Percentiles rank a stretch among this genome's conserved stretches.
These are phyloP conservation scores for Misgurnus mizolepis DNA, from an alignment of 2,113 vertebrate species.

Conservation along the genomic window DNA sequence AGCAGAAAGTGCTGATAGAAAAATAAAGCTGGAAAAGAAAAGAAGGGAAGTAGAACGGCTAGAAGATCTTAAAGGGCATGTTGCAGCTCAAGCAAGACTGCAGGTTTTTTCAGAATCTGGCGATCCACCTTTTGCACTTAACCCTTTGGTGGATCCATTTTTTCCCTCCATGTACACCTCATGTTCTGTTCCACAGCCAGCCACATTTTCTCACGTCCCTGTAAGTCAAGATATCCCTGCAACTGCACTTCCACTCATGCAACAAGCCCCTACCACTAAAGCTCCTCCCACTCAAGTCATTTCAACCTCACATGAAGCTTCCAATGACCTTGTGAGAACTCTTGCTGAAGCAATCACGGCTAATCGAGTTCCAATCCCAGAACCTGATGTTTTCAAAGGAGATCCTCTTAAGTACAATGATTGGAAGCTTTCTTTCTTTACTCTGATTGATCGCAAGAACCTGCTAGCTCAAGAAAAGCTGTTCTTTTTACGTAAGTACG, in stretches of 20 bases:
- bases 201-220: conserved; percentile 7
- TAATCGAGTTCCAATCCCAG: conserved; percentile 32
- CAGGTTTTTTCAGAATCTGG: too few species aligned
- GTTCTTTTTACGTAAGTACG: conserved; percentile 41
- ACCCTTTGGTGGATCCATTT: too few species aligned
- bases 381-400: conserved; percentile 19
- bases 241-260: not conserved
- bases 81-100: too few species aligned
- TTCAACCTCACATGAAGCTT: not conserved
- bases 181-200: not conserved
- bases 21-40: conserved; percentile 32
- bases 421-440: conserved; percentile 42
- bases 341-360: conserved; percentile 32
- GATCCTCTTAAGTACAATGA: conserved; percentile 41
- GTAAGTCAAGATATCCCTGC: not conserved
- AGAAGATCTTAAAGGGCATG: too few species aligned
- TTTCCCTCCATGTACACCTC: too few species aligned
- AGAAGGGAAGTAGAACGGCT: conserved; percentile 15
- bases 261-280: not conserved
- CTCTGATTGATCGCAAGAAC: conserved; percentile 46
- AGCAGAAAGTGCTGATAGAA: conserved; percentile 25
- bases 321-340: conserved; percentile 25
- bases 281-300: not conserved
- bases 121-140: too few species aligned
- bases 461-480: conserved; percentile 43